Base-by-base conservation (phyloP, 2,888 invertebrate genomes). In the Ernsta delagoae region DNA sequence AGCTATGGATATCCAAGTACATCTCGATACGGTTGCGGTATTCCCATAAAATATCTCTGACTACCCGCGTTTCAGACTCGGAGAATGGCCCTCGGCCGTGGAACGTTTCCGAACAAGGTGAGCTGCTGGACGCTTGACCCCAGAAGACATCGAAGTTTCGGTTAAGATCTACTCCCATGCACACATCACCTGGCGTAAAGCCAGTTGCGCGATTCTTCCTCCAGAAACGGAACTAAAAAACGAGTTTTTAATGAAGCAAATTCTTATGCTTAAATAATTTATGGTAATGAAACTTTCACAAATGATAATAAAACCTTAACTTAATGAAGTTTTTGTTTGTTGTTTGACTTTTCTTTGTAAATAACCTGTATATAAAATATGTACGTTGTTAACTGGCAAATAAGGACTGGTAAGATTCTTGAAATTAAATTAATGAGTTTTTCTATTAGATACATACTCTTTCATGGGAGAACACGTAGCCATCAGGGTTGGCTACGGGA, bases 1-100 rank as follows among this genome's bases (percentile, higher is more conserved):
- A 97, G 12, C 97, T 96, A 82, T 98, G 98, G 48, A 97, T 88
- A 6, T 96, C 95, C 9, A 97, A 76, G 83, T 96, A 98, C 65
- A 96, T 86, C 70, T 95, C 94, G 4, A 96, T 83, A 5, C 94
- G 85, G 31, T 82, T 78, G 0, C 87, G 83, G 34, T 94, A 82
- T 1, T 88, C 79, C 3, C 87, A 75, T 59, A 97, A 79, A 72
- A 96, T 93, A 73, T 95, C 90, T 0, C 95, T 87, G 9, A 97
- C 84, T 70, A 94, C 84, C 31, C 77, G 77, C 0, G 94, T 94
- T 85, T 97, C 97, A 0, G 94, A 94, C 81, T 96, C 96, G 0
- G 96, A 96, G 85, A 96, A 95, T 0, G 96, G 80, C 0, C 79
- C 71, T 0, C 86, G 79, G 0, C 97, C 97, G 48, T 95, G 95